A percentile compares a stretch with the other conserved stretches of the same genome.
Evolutionary conservation across 2,797 vertebrate genomes (phyloP).

Genomic region (Huso huso): DNA sequence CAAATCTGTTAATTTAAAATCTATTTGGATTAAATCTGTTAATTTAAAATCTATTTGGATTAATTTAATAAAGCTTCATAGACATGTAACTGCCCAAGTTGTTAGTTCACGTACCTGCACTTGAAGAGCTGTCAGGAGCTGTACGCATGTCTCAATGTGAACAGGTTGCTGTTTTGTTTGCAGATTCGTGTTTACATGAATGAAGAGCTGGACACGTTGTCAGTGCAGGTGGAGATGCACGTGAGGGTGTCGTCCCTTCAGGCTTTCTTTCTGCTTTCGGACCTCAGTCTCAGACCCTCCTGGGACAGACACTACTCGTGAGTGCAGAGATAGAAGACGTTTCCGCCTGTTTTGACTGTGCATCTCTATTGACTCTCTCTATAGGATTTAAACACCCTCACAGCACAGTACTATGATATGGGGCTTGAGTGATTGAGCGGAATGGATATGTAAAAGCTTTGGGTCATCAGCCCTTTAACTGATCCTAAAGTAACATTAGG

Average conservation of each 20-base stretch:
- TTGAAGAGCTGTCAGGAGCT: too few relatives aligned
- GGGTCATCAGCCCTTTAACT: too few relatives aligned
- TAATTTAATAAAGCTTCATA: too few relatives aligned
- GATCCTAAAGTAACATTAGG: too few relatives aligned
- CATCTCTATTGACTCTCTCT: too few relatives aligned
- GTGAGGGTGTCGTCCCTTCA: conserved; percentile 37
- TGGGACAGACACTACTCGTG: conserved; percentile 59
- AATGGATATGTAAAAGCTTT: background rate
- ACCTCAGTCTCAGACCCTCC: conserved; percentile 45
- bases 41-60: too few relatives aligned
- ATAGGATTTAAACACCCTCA: too few relatives aligned
- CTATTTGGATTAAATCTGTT: too few relatives aligned
- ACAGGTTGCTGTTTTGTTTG: background rate
- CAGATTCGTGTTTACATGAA: conserved; percentile 54
- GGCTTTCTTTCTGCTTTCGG: conserved; percentile 50
- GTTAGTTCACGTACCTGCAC: too few relatives aligned
- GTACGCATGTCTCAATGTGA: background rate
- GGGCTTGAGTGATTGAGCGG: background rate
- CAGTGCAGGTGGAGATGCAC: conserved; percentile 56
- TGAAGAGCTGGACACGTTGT: conserved; percentile 47
- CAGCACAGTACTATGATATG: background rate
- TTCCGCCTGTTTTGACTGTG: background rate
- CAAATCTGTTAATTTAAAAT: too few relatives aligned
- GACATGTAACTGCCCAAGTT: too few relatives aligned
- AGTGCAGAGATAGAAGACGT: conserved; percentile 24